Base-by-base conservation (phyloP, 2,888 invertebrate genomes). In the Linnaemya vulpina region DNA sequence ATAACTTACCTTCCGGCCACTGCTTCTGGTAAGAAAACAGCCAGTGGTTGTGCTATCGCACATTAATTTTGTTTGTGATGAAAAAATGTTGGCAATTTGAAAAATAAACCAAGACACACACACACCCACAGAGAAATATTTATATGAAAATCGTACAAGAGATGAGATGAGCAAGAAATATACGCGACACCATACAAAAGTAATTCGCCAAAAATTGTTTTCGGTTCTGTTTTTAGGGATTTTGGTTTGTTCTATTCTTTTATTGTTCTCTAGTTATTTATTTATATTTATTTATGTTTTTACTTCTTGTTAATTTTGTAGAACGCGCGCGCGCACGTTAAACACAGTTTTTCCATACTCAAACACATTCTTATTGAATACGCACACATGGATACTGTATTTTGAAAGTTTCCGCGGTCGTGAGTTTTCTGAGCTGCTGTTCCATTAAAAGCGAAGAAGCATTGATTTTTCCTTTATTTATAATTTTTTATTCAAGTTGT, bases 41-140 rank as follows among this genome's bases (percentile, higher is more conserved):
- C 95, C 95, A 90, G 94, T 94, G 92, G 94, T 94, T 93, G 94
- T 94, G 93, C 94, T 94, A 93, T 95, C 95, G 92, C 95, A 95
- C 95, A 95, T 95, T 90, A 92, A 92, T 88, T 89, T 90, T 65
- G 82, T 65, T 38, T 75, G 85, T 75, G 85, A 82, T 63, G 85
- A 82, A 82, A 85, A 85, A 85, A 85, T 85, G 46, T 85, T 85
- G 78, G 67, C 63, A 85, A 71, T 70, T 85, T 75, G 40, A 77
- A 55, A 71, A 25, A 83, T 71, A 77, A 77, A 67, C 71, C 30
- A 65, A 83, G 76, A 35, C 58, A 65, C 63, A 10, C 30, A 25
- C 20, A 35, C 0, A 49, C n/a, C 70, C 49, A 35, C 25, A 22
- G 40, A 35, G 0, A 49, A 71, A 58, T 17, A 38, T 25, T 20